Evolutionary conservation across 2,797 vertebrate species (phyloP).

Genomic region (Danio tinwini): DNA sequence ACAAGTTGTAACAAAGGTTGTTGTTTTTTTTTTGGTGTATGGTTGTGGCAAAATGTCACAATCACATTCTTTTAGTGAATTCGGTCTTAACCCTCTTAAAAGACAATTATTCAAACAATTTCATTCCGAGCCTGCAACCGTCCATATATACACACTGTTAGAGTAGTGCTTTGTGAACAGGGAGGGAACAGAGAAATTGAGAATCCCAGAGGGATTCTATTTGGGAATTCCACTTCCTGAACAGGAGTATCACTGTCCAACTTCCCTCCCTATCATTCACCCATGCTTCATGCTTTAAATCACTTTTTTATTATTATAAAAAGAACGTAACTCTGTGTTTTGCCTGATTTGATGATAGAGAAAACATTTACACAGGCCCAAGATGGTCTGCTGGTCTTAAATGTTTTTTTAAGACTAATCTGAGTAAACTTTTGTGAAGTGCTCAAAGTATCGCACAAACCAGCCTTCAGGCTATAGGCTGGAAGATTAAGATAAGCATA

Average conservation of each 20-base stretch:
- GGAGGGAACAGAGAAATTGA: conserved; percentile 53
- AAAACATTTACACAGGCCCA: not conserved
- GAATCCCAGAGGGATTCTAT: conserved; percentile 56
- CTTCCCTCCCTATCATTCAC: conserved; percentile 45
- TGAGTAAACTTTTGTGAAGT: not conserved
- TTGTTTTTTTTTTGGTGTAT: not conserved
- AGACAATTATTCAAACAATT: conserved; percentile 9
- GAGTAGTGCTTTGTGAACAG: conserved; percentile 51
- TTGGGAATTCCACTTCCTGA: conserved; percentile 62
- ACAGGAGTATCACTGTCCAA: conserved; percentile 54
- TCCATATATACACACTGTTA: conserved; percentile 36
- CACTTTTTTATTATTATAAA: conserved; percentile 23
- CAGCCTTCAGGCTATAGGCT: not conserved
- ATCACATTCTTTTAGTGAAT: too few relatives aligned
- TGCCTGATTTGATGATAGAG: not conserved
- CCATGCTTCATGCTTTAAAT: conserved; percentile 33
- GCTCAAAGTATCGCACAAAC: conserved; percentile 2
- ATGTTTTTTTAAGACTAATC: not conserved
- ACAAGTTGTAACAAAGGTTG: not conserved
- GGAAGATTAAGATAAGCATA: not conserved
- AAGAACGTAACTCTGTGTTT: conserved; percentile 9
- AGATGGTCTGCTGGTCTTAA: not conserved
- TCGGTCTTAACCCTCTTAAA: not conserved
- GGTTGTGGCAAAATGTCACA: not conserved
- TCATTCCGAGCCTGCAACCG: not conserved